A percentile compares a stretch with the other conserved stretches of the same genome.
phyloP scores from a whole-genome alignment of 2,113 vertebrate genomes.

The Oryzias curvinotus region DNA sequence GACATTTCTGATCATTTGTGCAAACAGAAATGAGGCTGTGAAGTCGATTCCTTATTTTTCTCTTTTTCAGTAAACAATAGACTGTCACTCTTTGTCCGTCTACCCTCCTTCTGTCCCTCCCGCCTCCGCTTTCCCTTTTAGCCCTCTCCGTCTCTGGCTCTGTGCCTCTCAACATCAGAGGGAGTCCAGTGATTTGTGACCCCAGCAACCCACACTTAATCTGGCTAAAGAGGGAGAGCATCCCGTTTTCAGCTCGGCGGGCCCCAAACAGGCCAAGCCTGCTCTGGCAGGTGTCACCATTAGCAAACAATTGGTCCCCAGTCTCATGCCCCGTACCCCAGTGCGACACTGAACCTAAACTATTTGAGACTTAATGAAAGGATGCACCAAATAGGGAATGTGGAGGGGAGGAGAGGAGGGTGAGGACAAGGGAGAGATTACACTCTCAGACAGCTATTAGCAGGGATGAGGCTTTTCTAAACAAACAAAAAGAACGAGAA shows the following conservation, averaged over 20 bases:
- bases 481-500: slow-evolving; percentile 72
- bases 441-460: slow-evolving; percentile 80
- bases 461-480: slow-evolving; percentile 80
- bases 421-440: slow-evolving; percentile 78
- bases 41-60: slow-evolving; percentile 73
- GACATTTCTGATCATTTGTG: slow-evolving; percentile 15
- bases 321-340: slow-evolving; percentile 65
- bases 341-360: slow-evolving; percentile 73
- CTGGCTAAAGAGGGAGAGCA: slow-evolving; percentile 82
- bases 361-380: slow-evolving; percentile 71
- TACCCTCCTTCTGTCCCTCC: slow-evolving; percentile 58
- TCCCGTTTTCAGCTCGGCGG: slow-evolving; percentile 67
- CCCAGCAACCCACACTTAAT: slow-evolving; percentile 84
- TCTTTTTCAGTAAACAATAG: slow-evolving; percentile 71
- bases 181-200: slow-evolving; percentile 87
- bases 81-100: slow-evolving; percentile 71
- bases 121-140: slow-evolving; percentile 60
- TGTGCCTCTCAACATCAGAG: slow-evolving; percentile 81
- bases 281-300: slow-evolving; percentile 82
- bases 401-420: slow-evolving; percentile 62
- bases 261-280: slow-evolving; percentile 67
- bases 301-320: slow-evolving; percentile 78
- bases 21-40: slow-evolving; percentile 33
- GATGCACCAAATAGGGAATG: slow-evolving; percentile 69
- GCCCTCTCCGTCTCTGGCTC: slow-evolving; percentile 79